Evolutionary conservation across 2,113 vertebrate species (phyloP).

Genomic region (Lethenteron camtschaticum): DNA sequence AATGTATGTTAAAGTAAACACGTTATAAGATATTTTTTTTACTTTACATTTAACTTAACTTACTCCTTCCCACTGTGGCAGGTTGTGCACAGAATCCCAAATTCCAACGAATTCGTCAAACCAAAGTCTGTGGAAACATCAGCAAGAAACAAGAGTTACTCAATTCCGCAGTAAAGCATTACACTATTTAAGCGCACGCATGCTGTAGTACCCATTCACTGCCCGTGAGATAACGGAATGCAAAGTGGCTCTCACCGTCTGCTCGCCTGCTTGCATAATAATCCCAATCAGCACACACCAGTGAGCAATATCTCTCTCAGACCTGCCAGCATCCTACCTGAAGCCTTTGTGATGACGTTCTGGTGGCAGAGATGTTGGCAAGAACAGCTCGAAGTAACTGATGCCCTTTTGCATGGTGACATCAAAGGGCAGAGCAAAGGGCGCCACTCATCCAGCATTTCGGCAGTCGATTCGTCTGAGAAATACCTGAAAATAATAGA

Average conservation of each 20-base stretch:
- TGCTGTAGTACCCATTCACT: too few relatives aligned
- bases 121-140: constrained; percentile 56
- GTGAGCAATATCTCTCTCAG: too few relatives aligned
- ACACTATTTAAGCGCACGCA: too few relatives aligned
- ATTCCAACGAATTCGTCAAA: constrained; percentile 75
- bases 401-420: constrained; percentile 96
- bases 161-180: too few relatives aligned
- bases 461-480: constrained; percentile 49
- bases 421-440: constrained; percentile 87
- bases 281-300: too few relatives aligned
- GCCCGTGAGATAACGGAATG: too few relatives aligned
- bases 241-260: too few relatives aligned
- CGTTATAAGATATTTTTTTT: neutral
- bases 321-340: constrained; percentile 30
- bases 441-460: constrained; percentile 89
- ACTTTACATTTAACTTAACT: constrained; percentile 18
- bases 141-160: too few relatives aligned
- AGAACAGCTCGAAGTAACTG: constrained; percentile 81
- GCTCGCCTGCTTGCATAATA: too few relatives aligned
- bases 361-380: constrained; percentile 79
- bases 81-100: constrained; percentile 88
- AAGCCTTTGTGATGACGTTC: constrained; percentile 74
- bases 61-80: constrained; percentile 92
- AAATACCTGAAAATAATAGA: constrained; percentile 43
- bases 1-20: neutral